Percentiles rank a stretch among this genome's conserved stretches.
Evolutionary conservation across 2,113 vertebrate species (phyloP).

Genomic region (Opisthocomus hoazin): DNA sequence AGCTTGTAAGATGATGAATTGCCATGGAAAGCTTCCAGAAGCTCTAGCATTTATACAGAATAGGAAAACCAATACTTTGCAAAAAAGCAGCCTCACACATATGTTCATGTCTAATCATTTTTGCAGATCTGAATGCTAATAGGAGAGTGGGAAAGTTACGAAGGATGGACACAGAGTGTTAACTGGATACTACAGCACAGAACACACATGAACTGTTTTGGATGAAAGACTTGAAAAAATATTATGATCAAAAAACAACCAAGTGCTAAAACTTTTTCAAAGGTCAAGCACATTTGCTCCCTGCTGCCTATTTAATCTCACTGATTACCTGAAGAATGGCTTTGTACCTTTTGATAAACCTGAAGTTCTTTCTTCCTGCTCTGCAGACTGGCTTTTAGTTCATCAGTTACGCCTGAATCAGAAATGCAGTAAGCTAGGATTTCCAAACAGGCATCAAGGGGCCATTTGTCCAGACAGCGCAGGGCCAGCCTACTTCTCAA

Average conservation of each 20-base stretch:
- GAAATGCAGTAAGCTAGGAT: slow-evolving; percentile 88
- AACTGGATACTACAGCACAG: not conserved
- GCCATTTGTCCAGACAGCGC: slow-evolving; percentile 84
- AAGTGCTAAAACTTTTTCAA: not conserved
- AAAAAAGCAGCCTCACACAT: not conserved
- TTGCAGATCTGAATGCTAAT: not conserved
- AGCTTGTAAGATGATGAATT: not conserved
- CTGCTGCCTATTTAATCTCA: not conserved
- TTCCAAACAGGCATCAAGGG: slow-evolving; percentile 82
- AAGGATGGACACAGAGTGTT: not conserved
- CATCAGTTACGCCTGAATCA: slow-evolving; percentile 64
- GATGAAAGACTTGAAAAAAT: not conserved
- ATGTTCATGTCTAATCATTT: not conserved
- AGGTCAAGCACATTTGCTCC: not conserved
- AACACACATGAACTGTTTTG: not conserved
- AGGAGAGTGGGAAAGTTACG: not conserved
- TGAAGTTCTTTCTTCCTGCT: slow-evolving; percentile 80
- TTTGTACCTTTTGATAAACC: slow-evolving; percentile 83
- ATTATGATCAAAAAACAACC: not conserved
- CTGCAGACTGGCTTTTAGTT: slow-evolving; percentile 73
- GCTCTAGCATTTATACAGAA: not conserved
- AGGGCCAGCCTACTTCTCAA: slow-evolving; percentile 83
- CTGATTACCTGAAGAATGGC: not conserved
- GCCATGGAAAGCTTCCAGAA: not conserved
- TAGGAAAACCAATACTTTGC: not conserved